phyloP scores from a whole-genome alignment of 2,113 vertebrate species.

The Mobula hypostoma region DNA sequence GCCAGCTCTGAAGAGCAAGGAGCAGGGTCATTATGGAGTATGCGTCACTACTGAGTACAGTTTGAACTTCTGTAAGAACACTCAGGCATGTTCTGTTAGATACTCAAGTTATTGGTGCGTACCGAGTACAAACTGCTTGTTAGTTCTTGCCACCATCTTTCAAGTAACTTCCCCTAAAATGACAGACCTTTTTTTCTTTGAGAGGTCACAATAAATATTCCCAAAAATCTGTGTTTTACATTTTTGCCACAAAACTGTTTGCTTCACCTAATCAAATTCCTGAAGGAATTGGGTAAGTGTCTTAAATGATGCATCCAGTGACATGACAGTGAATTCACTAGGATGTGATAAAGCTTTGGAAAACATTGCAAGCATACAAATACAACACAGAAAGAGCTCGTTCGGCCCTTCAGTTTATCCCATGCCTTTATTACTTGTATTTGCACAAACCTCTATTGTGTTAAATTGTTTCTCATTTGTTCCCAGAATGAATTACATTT shows the following conservation, averaged over 20 bases:
- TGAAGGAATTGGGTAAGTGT: not conserved
- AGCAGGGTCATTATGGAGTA: constrained; percentile 1
- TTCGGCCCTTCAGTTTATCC: not conserved
- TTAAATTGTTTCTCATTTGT: no score
- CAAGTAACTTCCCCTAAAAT: not conserved
- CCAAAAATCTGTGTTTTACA: not conserved
- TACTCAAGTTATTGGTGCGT: constrained; percentile 2
- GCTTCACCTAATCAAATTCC: not conserved
- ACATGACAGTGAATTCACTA: no score
- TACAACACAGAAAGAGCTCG: not conserved
- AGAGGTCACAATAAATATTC: not conserved
- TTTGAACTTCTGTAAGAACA: constrained; percentile 25
- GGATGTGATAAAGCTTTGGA: not conserved
- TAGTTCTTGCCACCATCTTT: not conserved
- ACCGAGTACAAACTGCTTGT: constrained; percentile 20
- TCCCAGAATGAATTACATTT: no score
- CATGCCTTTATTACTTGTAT: no score
- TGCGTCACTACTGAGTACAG: constrained; percentile 24
- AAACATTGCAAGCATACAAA: not conserved
- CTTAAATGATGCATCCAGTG: not conserved
- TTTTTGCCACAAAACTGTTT: not conserved
- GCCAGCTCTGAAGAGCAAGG: constrained; percentile 13
- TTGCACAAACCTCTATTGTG: no score
- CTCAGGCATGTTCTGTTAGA: constrained; percentile 18
- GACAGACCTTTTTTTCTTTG: not conserved